Percentiles rank a stretch among this genome's conserved stretches.
phyloP scores from a whole-genome alignment of 2,113 vertebrate genomes.

The Zeus faber region DNA sequence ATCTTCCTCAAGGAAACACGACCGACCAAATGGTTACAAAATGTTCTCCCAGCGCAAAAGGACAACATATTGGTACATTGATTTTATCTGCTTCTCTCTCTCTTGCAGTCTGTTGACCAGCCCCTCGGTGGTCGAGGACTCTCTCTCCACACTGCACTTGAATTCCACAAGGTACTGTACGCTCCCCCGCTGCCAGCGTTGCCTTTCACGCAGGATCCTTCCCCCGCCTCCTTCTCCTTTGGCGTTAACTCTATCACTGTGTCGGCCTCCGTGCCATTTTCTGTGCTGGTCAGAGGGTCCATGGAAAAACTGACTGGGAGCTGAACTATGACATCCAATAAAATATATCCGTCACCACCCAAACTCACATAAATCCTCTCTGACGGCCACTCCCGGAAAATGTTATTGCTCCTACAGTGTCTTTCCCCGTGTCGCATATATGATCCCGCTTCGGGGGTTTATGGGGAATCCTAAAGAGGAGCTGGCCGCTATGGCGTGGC shows the following conservation, averaged over 20 bases:
- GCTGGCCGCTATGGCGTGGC: neutral
- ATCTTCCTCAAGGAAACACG: no score
- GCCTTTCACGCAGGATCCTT: neutral
- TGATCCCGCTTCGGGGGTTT: neutral
- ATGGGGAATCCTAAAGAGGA: neutral
- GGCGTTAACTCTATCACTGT: neutral
- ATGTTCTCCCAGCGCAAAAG: no score
- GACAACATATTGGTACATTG: no score
- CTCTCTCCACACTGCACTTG: conserved; percentile 60
- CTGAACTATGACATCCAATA: conserved; percentile 9
- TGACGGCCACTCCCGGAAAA: conserved; percentile 18
- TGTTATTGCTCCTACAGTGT: conserved; percentile 11
- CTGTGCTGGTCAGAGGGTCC: conserved; percentile 3
- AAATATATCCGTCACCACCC: conserved; percentile 11
- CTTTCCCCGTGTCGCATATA: neutral
- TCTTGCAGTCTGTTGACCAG: conserved; percentile 63
- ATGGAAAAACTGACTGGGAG: conserved; percentile 10
- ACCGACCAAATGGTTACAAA: no score
- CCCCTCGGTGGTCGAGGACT: conserved; percentile 55
- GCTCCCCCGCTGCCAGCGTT: neutral
- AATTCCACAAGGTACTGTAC: conserved; percentile 59
- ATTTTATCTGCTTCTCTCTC: conserved; percentile 48
- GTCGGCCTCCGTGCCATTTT: conserved; percentile 14
- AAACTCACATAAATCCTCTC: conserved; percentile 6
- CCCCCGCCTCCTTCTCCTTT: no score